Evolutionary conservation across 2,797 vertebrate genomes (phyloP).

Genomic region (Lepus oiostolus): DNA sequence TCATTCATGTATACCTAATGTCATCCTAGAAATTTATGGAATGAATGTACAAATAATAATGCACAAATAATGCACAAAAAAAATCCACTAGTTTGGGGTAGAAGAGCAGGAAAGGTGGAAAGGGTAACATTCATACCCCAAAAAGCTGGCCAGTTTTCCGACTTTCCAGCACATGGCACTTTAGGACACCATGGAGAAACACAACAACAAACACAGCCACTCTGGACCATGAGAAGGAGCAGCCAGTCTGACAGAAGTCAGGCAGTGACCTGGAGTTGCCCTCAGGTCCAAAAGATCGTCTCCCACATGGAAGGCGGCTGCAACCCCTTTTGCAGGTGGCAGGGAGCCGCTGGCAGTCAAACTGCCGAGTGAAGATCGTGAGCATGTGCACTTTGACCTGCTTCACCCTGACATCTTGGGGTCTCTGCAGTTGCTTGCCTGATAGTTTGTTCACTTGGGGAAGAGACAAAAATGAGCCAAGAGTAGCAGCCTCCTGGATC

Average conservation of each 20-base stretch:
- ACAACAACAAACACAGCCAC: background rate
- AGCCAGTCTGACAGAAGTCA: background rate
- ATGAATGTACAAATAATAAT: background rate
- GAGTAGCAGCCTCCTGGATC: background rate
- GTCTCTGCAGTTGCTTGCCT: background rate
- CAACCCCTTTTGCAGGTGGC: background rate
- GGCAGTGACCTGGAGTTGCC: background rate
- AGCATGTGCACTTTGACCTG: background rate
- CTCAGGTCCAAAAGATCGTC: background rate
- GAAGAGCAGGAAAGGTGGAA: background rate
- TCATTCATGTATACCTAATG: background rate
- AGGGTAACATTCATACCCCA: background rate
- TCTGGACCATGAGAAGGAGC: background rate
- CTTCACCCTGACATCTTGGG: background rate
- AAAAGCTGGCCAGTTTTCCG: background rate
- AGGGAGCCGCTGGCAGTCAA: background rate
- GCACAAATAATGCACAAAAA: background rate
- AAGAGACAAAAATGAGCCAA: slow-evolving; percentile 7
- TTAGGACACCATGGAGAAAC: background rate
- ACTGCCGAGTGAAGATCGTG: background rate
- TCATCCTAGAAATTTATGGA: background rate
- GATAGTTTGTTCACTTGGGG: background rate
- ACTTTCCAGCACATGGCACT: background rate
- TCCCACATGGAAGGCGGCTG: background rate
- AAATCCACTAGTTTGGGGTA: background rate